Evolutionary conservation across 2,797 vertebrate species (phyloP), one percentile per base, ranked within the genome.

Genomic region (Dryobates pubescens): DNA sequence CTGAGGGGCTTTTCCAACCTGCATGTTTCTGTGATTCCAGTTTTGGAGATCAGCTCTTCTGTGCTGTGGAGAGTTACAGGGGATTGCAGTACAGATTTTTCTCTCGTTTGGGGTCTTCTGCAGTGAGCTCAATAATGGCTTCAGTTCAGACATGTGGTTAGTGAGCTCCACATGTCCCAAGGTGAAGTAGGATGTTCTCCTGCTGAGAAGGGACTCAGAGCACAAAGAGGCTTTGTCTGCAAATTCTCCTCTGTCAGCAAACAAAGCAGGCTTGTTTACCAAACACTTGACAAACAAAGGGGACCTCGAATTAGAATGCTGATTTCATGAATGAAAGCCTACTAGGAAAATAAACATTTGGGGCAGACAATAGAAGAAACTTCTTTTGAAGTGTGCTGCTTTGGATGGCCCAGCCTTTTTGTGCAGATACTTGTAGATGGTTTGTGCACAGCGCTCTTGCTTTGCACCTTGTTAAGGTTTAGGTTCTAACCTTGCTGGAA

Each of bases 51-150:
- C 10, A 15, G 22, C 49, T 65, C 13, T 23, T 6, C 15, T 27
- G 0, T 4, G 9, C 27, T 36, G 41, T 5, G 62, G 65, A 1
- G 56, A 1, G 2, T 2, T 7, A 2, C 2, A 0, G 0, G 0
- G 38, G 34, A 20, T 30, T 34, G 49, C 27, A 2, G 0, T 4
- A 6, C n/a, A 7, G 30, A 2, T 11, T 71, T 72, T 19, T 34
- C 49, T 47, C 36, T 74, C 10, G 0, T 34, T 63, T 13, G 43
- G 61, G 53, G 65, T 4, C 49, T 7, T 30, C 11, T 29, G 73
- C 59, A 29, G 41, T 34, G 36, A 64, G 62, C 23, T 17, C 49
- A 45, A 4, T 15, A 6, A 3, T 38, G 53, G 36, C 51, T 71
- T 14, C 2, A 4, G 38, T 17, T 38, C 30, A 53, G 54, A 15